A percentile compares a stretch with the other conserved stretches of the same genome.
Conservation (phyloP, 2,113 vertebrate species). For the Struthidea cinerea region DNA sequence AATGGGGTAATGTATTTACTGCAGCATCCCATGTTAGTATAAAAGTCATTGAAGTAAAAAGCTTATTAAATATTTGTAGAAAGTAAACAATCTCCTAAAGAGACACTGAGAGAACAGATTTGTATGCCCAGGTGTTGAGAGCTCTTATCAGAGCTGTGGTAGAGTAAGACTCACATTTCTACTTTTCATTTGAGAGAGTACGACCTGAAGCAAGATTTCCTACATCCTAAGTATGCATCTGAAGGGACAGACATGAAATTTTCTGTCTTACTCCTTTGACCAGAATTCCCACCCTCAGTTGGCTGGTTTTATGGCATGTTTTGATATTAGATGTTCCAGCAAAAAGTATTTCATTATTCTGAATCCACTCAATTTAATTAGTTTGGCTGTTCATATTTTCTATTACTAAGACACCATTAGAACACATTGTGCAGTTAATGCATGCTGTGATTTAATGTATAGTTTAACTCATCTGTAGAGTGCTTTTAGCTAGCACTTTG, state of each 20-base stretch:
- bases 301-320: neutral
- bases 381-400: neutral
- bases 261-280: neutral
- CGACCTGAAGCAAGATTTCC: neutral
- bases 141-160: neutral
- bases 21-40: conserved; percentile 7
- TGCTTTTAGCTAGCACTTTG: neutral
- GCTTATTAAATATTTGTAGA: neutral
- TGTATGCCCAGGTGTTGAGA: neutral
- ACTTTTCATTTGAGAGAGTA: neutral
- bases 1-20: conserved; percentile 45
- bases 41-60: neutral
- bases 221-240: neutral
- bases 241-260: neutral
- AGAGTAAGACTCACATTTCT: neutral
- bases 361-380: neutral
- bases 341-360: neutral
- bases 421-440: neutral
- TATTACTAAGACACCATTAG: neutral
- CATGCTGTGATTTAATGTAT: neutral
- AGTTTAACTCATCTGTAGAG: neutral
- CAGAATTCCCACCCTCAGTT: neutral
- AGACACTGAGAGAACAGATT: neutral
- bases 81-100: neutral
- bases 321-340: neutral